These are phyloP conservation scores for Argyrosomus japonicus DNA, from an alignment of 2,113 vertebrate genomes.

Conservation along the genomic window DNA sequence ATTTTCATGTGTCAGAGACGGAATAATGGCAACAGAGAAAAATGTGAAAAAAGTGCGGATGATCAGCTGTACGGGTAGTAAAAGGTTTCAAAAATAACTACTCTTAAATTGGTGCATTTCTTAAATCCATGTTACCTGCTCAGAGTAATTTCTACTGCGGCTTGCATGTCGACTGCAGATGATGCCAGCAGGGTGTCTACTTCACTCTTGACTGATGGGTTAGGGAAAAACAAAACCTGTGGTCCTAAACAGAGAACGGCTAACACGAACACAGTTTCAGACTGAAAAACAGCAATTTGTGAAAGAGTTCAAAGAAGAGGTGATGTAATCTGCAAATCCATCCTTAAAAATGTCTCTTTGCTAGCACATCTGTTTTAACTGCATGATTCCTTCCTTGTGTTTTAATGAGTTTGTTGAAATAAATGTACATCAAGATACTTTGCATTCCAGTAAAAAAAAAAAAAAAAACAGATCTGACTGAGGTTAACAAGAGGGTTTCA, in stretches of 20 bases:
- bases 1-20: neutral
- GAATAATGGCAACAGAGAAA: neutral
- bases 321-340: neutral
- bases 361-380: neutral
- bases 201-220: neutral
- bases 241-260: too few species aligned
- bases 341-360: neutral
- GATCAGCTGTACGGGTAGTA: neutral
- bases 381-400: neutral
- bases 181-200: neutral
- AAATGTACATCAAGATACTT: neutral
- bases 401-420: neutral
- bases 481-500: constrained; percentile 50
- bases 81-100: too few species aligned
- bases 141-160: neutral
- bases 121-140: neutral
- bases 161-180: neutral
- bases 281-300: neutral
- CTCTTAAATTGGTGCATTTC: neutral
- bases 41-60: neutral
- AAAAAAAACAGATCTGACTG: neutral
- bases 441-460: neutral
- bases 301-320: too few species aligned
- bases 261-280: too few species aligned
- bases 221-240: neutral